Evolutionary conservation across 2,888 invertebrate genomes (phyloP), one percentile per base, ranked within the genome.

Genomic region (Cerceris ruficornis): DNA sequence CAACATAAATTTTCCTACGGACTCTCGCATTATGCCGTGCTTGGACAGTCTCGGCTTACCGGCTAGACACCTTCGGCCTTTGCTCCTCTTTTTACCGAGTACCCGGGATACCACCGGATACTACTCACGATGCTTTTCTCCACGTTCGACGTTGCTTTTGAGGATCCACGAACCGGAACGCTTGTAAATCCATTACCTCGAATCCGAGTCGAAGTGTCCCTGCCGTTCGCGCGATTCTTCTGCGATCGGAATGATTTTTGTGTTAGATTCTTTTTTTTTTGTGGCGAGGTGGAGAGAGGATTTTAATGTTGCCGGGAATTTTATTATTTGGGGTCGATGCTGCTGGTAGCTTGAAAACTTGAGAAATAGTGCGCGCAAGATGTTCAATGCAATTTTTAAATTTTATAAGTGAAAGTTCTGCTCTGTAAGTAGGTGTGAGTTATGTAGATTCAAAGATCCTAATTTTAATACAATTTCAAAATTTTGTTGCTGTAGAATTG

Each of bases 1-100:
- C 91, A 92, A 89, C 92, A 91, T 92, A 91, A 92, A 91, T 92
- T 91, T 91, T 88, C 89, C 77, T 71, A 28, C 71, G 58, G 75
- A 78, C 72, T 73, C 74, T 78, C 64, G 67, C 73, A 66, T 74
- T 72, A 70, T 78, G 14, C 59, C 46, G 58, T 49, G 60, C 73
- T 62, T 55, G 81, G 78, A 79, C 84, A 71, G 43, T 77, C 66
- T 66, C 66, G 62, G 42, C 60, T 72, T 75, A 50, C 69, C 58
- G 58, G 54, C 46, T n/a, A 50, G 69, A 79, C 57, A 64, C 65
- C 68, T 71, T 61, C 52, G 49, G 69, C 66, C 72, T 75, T 80
- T 68, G 68, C 75, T 69, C 52, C 61, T 52, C 69, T 57, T 60
- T 68, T 66, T 60, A 42, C 52, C 59, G 50, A 54, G 39, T 50